Percentiles rank a stretch among this genome's conserved stretches.
phyloP scores from a whole-genome alignment of 2,888 invertebrate species.

The Tineola bisselliella region DNA sequence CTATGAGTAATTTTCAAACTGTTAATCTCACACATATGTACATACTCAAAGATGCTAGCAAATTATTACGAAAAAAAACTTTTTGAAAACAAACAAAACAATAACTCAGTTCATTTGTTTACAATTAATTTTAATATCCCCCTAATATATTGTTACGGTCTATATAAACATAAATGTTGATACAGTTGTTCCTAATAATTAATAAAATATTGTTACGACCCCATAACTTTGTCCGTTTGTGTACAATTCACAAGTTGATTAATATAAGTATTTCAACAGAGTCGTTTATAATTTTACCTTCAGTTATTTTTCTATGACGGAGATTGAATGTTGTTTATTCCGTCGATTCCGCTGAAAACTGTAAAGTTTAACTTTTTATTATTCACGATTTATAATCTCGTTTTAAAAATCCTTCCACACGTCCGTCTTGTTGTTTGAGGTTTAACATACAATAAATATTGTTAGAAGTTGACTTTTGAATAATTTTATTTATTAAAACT shows the following conservation, averaged over 20 bases:
- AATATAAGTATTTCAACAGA: background rate
- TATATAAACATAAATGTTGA: no score
- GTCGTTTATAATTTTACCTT: background rate
- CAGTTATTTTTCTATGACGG: conserved; percentile 1
- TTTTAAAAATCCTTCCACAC: background rate
- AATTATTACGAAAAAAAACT: no score
- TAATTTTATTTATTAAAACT: no score
- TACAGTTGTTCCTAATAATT: no score
- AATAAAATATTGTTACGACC: background rate
- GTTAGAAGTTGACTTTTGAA: background rate
- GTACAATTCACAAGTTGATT: background rate
- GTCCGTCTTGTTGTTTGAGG: background rate
- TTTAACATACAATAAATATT: background rate
- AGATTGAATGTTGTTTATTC: conserved; percentile 4
- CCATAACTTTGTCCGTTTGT: background rate
- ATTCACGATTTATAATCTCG: background rate
- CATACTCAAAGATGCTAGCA: no score
- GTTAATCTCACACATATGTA: no score
- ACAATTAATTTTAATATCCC: no score
- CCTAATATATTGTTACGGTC: no score
- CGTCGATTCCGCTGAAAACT: background rate
- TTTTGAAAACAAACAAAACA: no score
- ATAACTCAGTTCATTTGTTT: no score
- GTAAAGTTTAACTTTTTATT: background rate
- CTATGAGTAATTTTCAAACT: no score